Base-by-base conservation (phyloP, 1,140 invertebrate species). In the Drosophila erecta region DNA sequence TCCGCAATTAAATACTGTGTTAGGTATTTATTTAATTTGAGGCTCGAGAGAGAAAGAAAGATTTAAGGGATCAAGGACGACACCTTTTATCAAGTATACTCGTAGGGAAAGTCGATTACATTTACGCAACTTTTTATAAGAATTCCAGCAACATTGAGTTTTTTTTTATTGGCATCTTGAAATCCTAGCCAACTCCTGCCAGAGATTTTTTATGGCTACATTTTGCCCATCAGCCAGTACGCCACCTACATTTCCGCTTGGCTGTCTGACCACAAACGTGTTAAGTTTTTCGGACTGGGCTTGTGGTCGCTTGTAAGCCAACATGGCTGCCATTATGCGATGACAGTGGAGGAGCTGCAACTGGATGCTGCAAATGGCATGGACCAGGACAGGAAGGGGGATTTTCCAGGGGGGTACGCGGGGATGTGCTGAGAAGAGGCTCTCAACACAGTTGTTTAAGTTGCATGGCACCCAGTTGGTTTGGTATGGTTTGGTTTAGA, bases 401-500 rank as follows among this genome's bases (percentile, higher is more conserved):
- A 3, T 24, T 14, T 14, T 4, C 17, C 12, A 33, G 27, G 14
- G 11, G 33, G 1, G 12, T 2, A 14, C 2, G 35, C 3, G 11
- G 35, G 11, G 37, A 14, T 38, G 30, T 22, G 24, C 41, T 15
- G 44, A 51, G 22, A 17, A 38, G 44, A 54, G 17, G 43, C 64
- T 58, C 62, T 41, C 57, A 69, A 79, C 70, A 57, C 33, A 70
- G 70, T 70, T 79, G 70, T 70, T 59, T 46, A 75, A 51, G 57
- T 57, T 70, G 47, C 51, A 67, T 15, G 43, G 53, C 64, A 62
- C 38, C 54, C 47, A 60, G 47, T 65, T 50, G 38, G 43, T 24
- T 24, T 24, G 24, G 24, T 59, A 59, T 62, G 22, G 46, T 37
- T 61, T 55, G 53, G 40, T 20, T 38, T 43, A 51, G 59, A 20